Base-by-base conservation (phyloP, 1,140 invertebrate genomes). In the Papilio polytes region DNA sequence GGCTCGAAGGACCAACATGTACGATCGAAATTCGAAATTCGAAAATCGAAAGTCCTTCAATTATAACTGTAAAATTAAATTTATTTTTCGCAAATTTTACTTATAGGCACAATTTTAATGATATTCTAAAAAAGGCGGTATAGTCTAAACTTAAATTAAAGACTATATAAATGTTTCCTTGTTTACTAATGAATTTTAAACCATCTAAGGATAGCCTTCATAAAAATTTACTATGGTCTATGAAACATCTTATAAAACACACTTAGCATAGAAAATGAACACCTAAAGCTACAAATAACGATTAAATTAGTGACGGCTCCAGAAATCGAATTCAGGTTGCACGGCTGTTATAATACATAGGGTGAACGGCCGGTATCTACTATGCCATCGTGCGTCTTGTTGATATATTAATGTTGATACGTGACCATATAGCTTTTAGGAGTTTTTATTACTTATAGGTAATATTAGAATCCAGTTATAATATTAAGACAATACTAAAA, bases 221-320 rank as follows among this genome's bases (percentile, higher is more conserved):
- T 3, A 36, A 36, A 36, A 63, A 3, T 26, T 26, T 26, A 63
- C 59, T 26, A 10, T 26, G 59, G 22, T 12, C 0, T 63, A 63
- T 63, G 22, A 10, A 12, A 63, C 12, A 26, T 31, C 59, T 63
- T 26, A 26, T 41, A 26, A 63, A 63, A 20, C 20, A 63, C 56
- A 63, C 59, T 26, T 9, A 26, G 20, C 13, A 10, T 31, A 63
- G 59, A 22, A 63, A 63, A 63, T 26, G 9, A 26, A 13, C 59
- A 63, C 59, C 59, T 63, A 63, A 63, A 63, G 20, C 59, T 26
- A 63, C 59, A 63, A 63, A 63, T 26, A 26, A 63, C 59, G 59
- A 63, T 63, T 63, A 63, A 63, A 63, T 63, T 63, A 63, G 59
- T 26, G 59, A 22, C 59, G 59, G 59, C 22, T 26, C 22, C 26